Evolutionary conservation across 92 coral and sea anemone species (phyloP).

Genomic region (Phenganax subtilis): DNA sequence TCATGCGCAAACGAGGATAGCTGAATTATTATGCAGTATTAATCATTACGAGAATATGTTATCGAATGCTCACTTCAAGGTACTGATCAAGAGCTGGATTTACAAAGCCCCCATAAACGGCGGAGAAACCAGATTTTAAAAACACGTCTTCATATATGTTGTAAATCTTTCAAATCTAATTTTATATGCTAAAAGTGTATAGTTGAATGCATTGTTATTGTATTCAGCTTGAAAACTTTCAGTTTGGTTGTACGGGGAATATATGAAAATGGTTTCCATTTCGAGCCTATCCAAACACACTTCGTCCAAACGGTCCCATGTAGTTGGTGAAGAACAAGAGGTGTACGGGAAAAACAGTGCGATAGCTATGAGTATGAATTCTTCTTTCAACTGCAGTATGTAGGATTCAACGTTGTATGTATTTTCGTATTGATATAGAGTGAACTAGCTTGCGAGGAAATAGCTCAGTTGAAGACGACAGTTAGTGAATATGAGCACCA

Average conservation of each 20-base stretch:
- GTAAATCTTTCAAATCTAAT: too few species aligned
- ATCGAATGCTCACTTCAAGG: slow-evolving; percentile 36
- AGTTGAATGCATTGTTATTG: too few species aligned
- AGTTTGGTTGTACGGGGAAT: too few species aligned
- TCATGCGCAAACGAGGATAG: slow-evolving; percentile 41
- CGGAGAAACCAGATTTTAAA: too few species aligned
- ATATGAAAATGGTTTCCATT: too few species aligned
- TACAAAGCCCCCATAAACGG: too few species aligned
- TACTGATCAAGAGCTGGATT: background rate
- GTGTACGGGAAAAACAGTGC: background rate
- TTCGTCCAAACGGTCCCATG: background rate
- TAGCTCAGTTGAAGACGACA: slow-evolving; percentile 67
- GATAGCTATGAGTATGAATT: background rate
- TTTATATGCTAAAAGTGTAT: too few species aligned
- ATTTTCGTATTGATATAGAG: slow-evolving; percentile 53
- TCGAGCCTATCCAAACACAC: background rate
- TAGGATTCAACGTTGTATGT: background rate
- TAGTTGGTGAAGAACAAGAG: background rate
- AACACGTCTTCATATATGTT: too few species aligned
- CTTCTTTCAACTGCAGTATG: background rate
- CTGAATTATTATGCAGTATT: slow-evolving; percentile 56
- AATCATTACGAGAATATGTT: slow-evolving; percentile 58
- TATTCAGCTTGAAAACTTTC: too few species aligned
- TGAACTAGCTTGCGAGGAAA: slow-evolving; percentile 61
- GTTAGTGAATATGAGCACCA: slow-evolving; percentile 66